Conservation (phyloP, 1,140 invertebrate genomes). For the Trigoniulus corallinus region DNA sequence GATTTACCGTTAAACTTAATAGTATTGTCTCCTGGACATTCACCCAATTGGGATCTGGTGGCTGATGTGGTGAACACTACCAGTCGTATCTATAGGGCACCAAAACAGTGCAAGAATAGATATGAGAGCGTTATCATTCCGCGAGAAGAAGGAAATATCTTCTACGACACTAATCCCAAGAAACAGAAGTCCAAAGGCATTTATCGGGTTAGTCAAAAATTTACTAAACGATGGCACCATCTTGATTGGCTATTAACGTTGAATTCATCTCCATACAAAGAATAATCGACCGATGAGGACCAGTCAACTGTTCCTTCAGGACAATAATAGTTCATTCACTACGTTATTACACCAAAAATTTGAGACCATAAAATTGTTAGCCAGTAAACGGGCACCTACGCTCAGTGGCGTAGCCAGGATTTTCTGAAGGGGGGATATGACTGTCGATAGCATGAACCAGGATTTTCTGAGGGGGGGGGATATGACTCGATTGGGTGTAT, state of each 20-base stretch:
- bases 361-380: slow-evolving; percentile 57
- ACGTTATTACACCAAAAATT: slow-evolving; percentile 51
- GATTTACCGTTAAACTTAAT: slow-evolving; percentile 62
- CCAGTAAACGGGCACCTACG: slow-evolving; percentile 43
- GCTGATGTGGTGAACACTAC: slow-evolving; percentile 77
- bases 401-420: slow-evolving; percentile 52
- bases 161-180: slow-evolving; percentile 56
- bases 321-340: slow-evolving; percentile 62
- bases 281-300: slow-evolving; percentile 55
- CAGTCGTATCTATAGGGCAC: slow-evolving; percentile 61
- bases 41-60: slow-evolving; percentile 86
- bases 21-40: slow-evolving; percentile 60
- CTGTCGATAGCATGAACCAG: slow-evolving; percentile 67
- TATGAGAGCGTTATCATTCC: slow-evolving; percentile 61
- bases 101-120: slow-evolving; percentile 69
- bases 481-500: slow-evolving; percentile 46
- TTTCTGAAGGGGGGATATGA: slow-evolving; percentile 59
- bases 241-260: neutral
- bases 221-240: slow-evolving; percentile 13
- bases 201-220: slow-evolving; percentile 34
- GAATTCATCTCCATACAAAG: slow-evolving; percentile 34
- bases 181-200: slow-evolving; percentile 59
- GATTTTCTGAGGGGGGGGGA: slow-evolving; percentile 43
- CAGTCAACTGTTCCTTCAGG: slow-evolving; percentile 59
- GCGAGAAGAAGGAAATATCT: slow-evolving; percentile 66